These are phyloP conservation scores for Oenanthe oenanthe DNA, from an alignment of 2,113 vertebrate species.

Conservation along the genomic window DNA sequence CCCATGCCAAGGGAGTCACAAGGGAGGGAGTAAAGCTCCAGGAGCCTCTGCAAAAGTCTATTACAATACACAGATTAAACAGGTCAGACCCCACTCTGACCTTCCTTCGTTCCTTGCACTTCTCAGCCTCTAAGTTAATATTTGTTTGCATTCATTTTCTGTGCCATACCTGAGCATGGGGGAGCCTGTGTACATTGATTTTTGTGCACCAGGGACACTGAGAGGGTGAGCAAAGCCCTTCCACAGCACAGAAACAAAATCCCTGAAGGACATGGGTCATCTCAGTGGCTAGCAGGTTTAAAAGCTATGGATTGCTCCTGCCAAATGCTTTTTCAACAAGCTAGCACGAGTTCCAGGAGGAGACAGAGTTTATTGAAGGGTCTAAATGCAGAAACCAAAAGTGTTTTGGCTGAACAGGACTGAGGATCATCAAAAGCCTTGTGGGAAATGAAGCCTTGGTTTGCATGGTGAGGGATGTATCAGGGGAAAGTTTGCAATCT, in stretches of 20 bases:
- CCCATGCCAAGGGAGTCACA: background rate
- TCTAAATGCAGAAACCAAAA: background rate
- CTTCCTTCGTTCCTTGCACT: background rate
- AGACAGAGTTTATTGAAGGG: background rate
- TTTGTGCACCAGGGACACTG: background rate
- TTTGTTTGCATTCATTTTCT: background rate
- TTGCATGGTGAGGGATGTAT: background rate
- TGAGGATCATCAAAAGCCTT: background rate
- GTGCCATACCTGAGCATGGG: rapidly evolving
- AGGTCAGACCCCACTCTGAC: background rate
- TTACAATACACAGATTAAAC: background rate
- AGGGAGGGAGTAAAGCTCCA: background rate
- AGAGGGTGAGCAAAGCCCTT: background rate
- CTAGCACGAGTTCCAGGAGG: background rate
- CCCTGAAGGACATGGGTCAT: background rate
- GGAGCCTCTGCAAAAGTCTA: background rate
- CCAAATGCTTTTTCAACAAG: background rate
- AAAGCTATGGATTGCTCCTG: background rate
- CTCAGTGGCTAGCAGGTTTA: background rate
- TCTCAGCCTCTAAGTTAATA: background rate
- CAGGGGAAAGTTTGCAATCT: background rate
- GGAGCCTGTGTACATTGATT: rapidly evolving
- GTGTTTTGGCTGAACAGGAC: background rate
- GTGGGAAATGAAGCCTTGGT: background rate
- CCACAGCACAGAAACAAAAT: background rate